Percentiles rank a stretch among this genome's conserved stretches.
Evolutionary conservation across 2,888 invertebrate species (phyloP).

Genomic region (Mythimna impura): DNA sequence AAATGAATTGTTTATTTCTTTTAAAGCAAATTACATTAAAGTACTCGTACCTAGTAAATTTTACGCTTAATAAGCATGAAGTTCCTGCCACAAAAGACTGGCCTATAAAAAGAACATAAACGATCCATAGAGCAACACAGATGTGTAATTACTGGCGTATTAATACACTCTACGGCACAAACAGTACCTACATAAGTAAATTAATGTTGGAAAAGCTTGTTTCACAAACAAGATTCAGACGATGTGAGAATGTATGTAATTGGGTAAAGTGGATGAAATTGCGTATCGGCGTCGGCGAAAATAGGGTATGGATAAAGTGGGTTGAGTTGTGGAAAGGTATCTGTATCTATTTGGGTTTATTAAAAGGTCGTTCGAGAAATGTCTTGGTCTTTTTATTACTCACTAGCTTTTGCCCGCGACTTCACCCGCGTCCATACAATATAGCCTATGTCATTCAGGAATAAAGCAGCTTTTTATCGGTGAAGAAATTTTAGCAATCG

Average conservation of each 20-base stretch:
- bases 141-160: conserved; percentile 43
- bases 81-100: conserved; percentile 21
- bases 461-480: too few species aligned
- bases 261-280: conserved; percentile 49
- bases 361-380: conserved; percentile 3
- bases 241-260: conserved; percentile 50
- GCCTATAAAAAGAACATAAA: conserved; percentile 36
- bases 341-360: conserved; percentile 11
- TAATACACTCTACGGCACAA: conserved; percentile 38
- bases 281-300: conserved; percentile 14
- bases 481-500: too few species aligned
- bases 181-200: conserved; percentile 21
- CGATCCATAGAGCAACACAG: conserved; percentile 20
- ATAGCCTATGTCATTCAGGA: too few species aligned
- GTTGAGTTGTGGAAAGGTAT: conserved; percentile 15
- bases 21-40: conserved; percentile 8
- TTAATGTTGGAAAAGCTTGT: conserved; percentile 30
- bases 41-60: background rate
- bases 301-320: conserved; percentile 21
- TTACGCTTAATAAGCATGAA: conserved; percentile 5
- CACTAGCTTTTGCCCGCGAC: too few species aligned
- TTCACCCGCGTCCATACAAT: too few species aligned
- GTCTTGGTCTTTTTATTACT: background rate
- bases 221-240: conserved; percentile 25
- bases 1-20: conserved; percentile 15